Evolutionary conservation across 2,797 vertebrate species (phyloP).

Genomic region (Eulemur rubriventer): DNA sequence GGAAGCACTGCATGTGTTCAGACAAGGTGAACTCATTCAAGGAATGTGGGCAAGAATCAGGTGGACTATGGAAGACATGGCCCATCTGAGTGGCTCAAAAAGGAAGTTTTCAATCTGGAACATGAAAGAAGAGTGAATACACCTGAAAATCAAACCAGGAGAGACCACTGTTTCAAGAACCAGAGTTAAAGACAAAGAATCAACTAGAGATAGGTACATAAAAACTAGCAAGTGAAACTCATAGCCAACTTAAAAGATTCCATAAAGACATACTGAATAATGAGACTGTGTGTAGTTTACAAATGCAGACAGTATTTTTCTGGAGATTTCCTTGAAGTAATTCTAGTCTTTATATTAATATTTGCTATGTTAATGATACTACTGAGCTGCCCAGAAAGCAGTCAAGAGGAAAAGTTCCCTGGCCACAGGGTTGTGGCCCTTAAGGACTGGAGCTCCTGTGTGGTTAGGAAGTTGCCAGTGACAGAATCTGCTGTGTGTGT

Average conservation of each 20-base stretch:
- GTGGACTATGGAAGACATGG: neutral
- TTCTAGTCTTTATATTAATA: neutral
- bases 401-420: neutral
- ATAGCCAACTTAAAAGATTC: neutral
- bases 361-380: neutral
- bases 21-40: neutral
- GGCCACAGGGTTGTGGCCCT: neutral
- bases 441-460: neutral
- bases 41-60: neutral
- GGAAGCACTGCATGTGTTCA: neutral
- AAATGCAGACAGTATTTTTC: neutral
- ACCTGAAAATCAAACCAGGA: conserved; percentile 1
- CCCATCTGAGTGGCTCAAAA: neutral
- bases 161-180: neutral
- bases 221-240: neutral
- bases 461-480: neutral
- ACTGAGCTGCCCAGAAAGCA: neutral
- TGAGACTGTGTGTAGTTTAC: neutral
- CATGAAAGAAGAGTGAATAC: neutral
- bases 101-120: neutral
- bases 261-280: neutral
- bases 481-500: neutral
- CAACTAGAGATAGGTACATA: neutral
- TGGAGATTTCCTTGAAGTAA: neutral
- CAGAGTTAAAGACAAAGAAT: neutral